phyloP scores from a whole-genome alignment of 2,797 vertebrate species.

The Anguilla megastoma region DNA sequence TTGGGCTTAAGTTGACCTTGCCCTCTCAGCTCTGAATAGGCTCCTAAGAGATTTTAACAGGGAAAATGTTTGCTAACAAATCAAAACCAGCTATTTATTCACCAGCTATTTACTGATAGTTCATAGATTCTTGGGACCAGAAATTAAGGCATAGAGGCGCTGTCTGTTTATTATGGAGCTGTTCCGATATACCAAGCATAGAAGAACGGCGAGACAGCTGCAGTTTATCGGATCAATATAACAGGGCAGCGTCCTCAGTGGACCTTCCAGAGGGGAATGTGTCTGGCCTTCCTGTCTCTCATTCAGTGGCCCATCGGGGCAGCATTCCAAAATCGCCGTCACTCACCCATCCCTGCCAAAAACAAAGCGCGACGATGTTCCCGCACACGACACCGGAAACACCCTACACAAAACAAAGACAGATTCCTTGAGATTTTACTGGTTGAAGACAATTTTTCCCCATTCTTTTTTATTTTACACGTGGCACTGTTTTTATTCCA shows the following conservation, averaged over 20 bases:
- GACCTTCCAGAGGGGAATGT: conserved; percentile 31
- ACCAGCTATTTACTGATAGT: background rate
- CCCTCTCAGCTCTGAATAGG: too few species aligned
- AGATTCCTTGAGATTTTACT: background rate
- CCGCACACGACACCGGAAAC: background rate
- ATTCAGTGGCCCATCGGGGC: background rate
- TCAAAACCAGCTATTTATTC: too few species aligned
- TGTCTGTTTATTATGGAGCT: background rate
- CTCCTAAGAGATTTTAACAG: too few species aligned
- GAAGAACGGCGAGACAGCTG: conserved; percentile 59
- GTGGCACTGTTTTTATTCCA: background rate
- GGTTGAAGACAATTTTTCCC: background rate
- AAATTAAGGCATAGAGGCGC: background rate
- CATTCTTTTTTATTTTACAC: background rate
- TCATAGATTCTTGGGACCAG: background rate
- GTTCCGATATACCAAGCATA: conserved; percentile 38
- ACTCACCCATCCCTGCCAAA: background rate
- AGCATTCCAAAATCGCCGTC: conserved; percentile 8
- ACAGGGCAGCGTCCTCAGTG: conserved; percentile 48
- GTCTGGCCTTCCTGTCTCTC: conserved; percentile 32
- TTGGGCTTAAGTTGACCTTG: too few species aligned
- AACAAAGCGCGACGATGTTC: background rate
- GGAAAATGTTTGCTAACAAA: too few species aligned
- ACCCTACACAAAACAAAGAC: background rate
- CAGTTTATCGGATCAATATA: conserved; percentile 59